Base-by-base conservation (phyloP, 1,140 invertebrate species). In the Pseudomyrmex pallidus region DNA sequence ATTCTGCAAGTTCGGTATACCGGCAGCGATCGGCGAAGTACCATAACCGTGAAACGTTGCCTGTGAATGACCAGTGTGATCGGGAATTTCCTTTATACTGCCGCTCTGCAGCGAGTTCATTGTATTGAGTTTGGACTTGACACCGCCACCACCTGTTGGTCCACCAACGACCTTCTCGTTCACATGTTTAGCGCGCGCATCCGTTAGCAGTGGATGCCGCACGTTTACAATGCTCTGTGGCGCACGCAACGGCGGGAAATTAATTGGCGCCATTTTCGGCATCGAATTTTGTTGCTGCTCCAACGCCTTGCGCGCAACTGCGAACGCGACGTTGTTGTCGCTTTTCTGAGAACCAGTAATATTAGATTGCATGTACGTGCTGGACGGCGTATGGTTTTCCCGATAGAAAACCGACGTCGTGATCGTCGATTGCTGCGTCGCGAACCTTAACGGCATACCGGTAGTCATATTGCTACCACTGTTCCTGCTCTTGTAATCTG, bases 221-320 rank as follows among this genome's bases (percentile, higher is more conserved):
- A 91, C 89, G 54, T 92, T 92, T 1, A 93, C 91, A 46, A 92
- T 91, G 44, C 91, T 92, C 63, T 92, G 92, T 1, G 91, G 91
- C 0, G 91, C 91, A 2, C 91, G 86, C 44, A 93, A 25, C 8
- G 91, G 91, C 2, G 92, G 91, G 54, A 92, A 93, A 83, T 92
- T 93, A 2, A 88, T 83, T 8, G 89, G 88, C 8, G 90, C 80
- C 67, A 89, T 86, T 77, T 92, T 92, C 17, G 87, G 63, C 2
- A 72, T 10, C 10, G 72, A 22, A 64, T 80, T 89, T 44, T 91
- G 87, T 22, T 91, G 86, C 54, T 91, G 89, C n/a, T 91, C 90
- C 22, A 90, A 44, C 8, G 72, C 82, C 35, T 93, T 93, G 13
- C 89, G 83, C 13, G 74, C 82, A 0, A 88, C 17, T 0, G 78